phyloP scores from a whole-genome alignment of 2,113 vertebrate species.

The Prionailurus bengalensis region DNA sequence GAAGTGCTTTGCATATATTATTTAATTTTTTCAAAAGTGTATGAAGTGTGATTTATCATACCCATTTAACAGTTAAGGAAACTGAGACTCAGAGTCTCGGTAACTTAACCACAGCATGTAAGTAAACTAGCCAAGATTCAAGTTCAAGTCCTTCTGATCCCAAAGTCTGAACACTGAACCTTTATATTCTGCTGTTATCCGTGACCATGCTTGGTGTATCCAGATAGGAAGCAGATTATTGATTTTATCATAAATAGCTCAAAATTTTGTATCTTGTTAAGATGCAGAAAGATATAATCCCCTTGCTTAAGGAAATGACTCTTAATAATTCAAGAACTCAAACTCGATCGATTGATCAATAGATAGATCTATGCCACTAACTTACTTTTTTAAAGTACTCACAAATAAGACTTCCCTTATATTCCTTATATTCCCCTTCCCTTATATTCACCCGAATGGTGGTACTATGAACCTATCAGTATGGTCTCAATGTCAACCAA shows the following conservation, averaged over 20 bases:
- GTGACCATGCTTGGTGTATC: background rate
- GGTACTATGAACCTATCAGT: background rate
- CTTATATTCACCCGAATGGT: background rate
- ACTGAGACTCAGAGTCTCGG: background rate
- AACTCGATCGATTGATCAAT: background rate
- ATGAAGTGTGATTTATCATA: background rate
- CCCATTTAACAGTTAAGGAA: background rate
- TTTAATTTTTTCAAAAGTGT: background rate
- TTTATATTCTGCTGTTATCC: background rate
- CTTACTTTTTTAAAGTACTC: background rate
- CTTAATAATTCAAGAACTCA: slow-evolving; percentile 21
- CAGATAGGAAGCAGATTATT: background rate
- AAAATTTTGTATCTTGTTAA: slow-evolving; percentile 35
- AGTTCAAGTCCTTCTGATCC: slow-evolving; percentile 3
- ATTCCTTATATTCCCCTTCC: background rate
- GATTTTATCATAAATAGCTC: slow-evolving; percentile 16
- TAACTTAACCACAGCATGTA: background rate
- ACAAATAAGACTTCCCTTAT: slow-evolving; percentile 46
- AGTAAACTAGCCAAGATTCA: background rate
- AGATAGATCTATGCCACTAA: background rate
- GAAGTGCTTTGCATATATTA: background rate
- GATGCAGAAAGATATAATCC: background rate
- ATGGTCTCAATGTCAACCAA: background rate
- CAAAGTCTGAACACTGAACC: background rate
- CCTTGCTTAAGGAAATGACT: slow-evolving; percentile 2